These are phyloP conservation scores for Pseudopipra pipra DNA, from an alignment of 2,113 vertebrate genomes.

Conservation along the genomic window DNA sequence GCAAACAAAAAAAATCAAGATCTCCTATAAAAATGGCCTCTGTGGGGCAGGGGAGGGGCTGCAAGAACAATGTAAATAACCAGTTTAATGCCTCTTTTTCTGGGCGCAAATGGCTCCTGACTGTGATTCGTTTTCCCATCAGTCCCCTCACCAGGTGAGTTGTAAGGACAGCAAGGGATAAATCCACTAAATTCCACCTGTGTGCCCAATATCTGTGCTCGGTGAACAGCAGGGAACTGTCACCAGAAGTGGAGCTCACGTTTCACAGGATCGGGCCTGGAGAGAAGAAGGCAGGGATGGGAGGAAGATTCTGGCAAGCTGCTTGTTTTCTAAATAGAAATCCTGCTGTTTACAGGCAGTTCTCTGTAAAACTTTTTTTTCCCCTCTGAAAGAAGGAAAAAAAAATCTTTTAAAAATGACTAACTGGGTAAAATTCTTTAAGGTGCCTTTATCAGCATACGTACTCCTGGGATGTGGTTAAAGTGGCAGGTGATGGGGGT, in stretches of 20 bases:
- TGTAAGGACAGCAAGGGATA: accelerated
- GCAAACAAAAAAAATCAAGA: not conserved
- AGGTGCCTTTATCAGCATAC: not conserved
- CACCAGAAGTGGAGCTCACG: not conserved
- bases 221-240: accelerated
- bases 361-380: not conserved
- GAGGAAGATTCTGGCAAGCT: not conserved
- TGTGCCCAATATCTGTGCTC: accelerated
- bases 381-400: not conserved
- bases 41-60: not conserved
- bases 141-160: not conserved
- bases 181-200: not conserved
- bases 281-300: accelerated
- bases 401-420: accelerated
- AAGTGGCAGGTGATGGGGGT: not conserved
- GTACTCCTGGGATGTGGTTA: not conserved
- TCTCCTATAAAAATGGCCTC: accelerated
- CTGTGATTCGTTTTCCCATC: accelerated
- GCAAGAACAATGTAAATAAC: accelerated
- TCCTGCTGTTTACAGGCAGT: not conserved
- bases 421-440: not conserved
- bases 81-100: accelerated
- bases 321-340: not conserved
- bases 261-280: not conserved
- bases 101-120: not conserved